These are phyloP conservation scores for Clamator glandarius DNA, from an alignment of 2,797 vertebrate genomes.

Conservation along the genomic window DNA sequence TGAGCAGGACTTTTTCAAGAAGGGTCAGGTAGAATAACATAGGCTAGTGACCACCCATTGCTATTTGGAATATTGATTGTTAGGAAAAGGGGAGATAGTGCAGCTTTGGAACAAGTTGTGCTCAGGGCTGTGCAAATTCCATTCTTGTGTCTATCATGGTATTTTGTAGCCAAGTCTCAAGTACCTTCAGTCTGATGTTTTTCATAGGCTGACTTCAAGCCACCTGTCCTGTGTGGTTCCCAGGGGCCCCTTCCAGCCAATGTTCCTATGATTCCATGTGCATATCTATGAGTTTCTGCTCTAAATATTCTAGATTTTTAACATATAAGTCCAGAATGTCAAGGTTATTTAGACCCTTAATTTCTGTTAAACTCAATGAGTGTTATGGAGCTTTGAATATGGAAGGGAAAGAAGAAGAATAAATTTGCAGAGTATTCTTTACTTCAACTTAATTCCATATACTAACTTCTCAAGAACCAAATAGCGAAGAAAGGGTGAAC, in stretches of 20 bases:
- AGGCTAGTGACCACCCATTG: too few relatives aligned
- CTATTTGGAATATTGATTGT: not conserved
- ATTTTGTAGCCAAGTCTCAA: not conserved
- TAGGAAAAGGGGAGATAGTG: not conserved
- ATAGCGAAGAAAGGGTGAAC: not conserved
- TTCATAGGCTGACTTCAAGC: not conserved
- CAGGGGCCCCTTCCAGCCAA: not conserved
- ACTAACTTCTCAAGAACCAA: not conserved
- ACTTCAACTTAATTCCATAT: not conserved
- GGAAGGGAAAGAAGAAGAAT: not conserved
- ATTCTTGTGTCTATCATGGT: not conserved
- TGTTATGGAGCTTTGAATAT: not conserved
- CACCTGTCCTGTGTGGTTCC: not conserved
- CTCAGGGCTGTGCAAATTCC: not conserved
- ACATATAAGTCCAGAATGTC: not conserved
- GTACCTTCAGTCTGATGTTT: not conserved
- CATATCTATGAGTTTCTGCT: not conserved
- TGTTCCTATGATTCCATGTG: not conserved
- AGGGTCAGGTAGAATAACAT: not conserved
- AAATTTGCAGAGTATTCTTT: not conserved
- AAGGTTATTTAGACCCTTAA: slow-evolving; percentile 4
- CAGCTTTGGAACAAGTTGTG: not conserved
- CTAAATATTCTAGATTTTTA: slow-evolving; percentile 2
- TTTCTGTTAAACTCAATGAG: not conserved
- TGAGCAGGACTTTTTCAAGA: not conserved